Evolutionary conservation across 2,888 invertebrate species (phyloP).

Genomic region (Euproctis similis): DNA sequence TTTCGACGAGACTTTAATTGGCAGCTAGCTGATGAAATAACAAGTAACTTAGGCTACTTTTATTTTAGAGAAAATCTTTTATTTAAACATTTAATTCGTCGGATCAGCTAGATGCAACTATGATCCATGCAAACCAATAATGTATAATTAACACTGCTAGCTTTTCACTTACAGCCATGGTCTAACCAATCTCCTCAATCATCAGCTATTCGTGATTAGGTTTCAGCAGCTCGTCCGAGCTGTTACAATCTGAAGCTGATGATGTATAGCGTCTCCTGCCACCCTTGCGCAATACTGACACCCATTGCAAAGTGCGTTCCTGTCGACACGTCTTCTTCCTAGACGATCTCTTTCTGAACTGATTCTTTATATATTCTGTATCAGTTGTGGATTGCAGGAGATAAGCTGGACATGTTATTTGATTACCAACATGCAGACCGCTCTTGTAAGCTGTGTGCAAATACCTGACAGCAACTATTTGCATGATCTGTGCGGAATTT

Average conservation of each 20-base stretch:
- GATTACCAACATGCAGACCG: constrained; percentile 58
- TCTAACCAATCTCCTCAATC: too few species aligned
- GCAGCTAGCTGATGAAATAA: too few species aligned
- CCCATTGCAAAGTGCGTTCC: constrained; percentile 54
- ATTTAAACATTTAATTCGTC: too few species aligned
- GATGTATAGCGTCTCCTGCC: constrained; percentile 32
- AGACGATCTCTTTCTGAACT: constrained; percentile 30
- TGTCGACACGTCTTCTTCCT: constrained; percentile 37
- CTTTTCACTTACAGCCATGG: too few species aligned
- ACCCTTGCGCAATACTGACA: constrained; percentile 38
- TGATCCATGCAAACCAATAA: too few species aligned
- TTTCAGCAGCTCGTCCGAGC: constrained; percentile 58
- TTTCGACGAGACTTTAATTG: too few species aligned
- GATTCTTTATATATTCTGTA: constrained; percentile 27
- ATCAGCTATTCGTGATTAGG: constrained; percentile 52
- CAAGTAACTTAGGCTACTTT: too few species aligned
- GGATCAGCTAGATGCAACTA: too few species aligned
- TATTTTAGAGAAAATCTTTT: too few species aligned
- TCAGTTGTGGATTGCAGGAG: constrained; percentile 51
- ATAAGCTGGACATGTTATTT: constrained; percentile 51
- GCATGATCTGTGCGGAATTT: constrained; percentile 55
- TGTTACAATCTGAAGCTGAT: constrained; percentile 46
- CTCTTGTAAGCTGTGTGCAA: constrained; percentile 63
- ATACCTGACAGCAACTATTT: constrained; percentile 58
- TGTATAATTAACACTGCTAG: too few species aligned